Percentiles rank a stretch among this genome's conserved stretches.
Evolutionary conservation across 1,140 invertebrate species (phyloP).

Genomic region (Ericerus pela): DNA sequence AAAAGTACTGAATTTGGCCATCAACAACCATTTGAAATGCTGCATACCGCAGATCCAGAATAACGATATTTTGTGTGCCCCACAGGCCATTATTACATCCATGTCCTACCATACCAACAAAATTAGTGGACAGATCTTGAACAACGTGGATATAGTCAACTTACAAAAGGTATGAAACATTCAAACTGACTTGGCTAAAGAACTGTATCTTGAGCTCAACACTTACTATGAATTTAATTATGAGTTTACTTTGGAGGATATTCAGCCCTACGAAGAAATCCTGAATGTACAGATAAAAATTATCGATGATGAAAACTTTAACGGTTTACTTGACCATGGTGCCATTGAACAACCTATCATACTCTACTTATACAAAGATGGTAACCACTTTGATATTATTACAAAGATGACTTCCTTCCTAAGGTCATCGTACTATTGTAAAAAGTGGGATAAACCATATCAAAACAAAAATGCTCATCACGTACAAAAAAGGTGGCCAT

Average conservation of each 20-base stretch:
- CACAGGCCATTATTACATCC: background rate
- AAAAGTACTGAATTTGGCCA: background rate
- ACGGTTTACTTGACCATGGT: background rate
- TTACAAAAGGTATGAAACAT: background rate
- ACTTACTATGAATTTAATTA: background rate
- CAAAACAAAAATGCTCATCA: too few species aligned
- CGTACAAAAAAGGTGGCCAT: too few species aligned
- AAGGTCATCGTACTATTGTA: too few species aligned
- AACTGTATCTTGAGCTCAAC: background rate
- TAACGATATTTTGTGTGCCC: background rate
- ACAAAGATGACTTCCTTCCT: background rate
- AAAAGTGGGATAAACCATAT: too few species aligned
- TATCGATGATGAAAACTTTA: background rate
- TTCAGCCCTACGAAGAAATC: background rate
- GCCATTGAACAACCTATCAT: background rate
- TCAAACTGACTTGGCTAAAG: background rate
- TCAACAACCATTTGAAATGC: background rate
- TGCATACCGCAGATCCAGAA: background rate
- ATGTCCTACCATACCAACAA: background rate
- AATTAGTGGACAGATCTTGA: background rate
- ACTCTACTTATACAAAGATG: background rate
- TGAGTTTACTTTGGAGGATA: background rate
- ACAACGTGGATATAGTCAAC: background rate
- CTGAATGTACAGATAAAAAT: background rate
- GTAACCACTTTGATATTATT: background rate